These are phyloP conservation scores for Mormyrops attenuatus DNA, from an alignment of 2,797 vertebrate genomes.

Conservation along the genomic window DNA sequence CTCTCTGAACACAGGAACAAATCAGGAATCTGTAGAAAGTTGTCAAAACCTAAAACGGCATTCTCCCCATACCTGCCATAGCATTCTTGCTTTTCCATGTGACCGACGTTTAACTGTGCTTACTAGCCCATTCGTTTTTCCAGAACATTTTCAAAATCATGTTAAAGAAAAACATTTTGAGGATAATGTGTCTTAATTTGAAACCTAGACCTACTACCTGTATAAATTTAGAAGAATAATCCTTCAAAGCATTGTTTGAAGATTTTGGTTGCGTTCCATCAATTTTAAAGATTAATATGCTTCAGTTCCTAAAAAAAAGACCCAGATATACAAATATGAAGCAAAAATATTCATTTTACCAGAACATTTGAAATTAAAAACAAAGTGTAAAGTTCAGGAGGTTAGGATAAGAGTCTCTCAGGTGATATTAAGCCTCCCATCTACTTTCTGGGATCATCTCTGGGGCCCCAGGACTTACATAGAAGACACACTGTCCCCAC, in stretches of 20 bases:
- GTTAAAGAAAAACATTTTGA: neutral
- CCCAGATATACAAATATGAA: neutral
- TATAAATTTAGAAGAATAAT: neutral
- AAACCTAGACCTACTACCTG: neutral
- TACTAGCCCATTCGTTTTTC: neutral
- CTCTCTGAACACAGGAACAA: neutral
- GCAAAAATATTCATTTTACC: neutral
- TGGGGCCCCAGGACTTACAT: slow-evolving; percentile 32
- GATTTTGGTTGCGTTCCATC: neutral
- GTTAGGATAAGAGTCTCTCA: neutral
- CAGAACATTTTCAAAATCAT: neutral
- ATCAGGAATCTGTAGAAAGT: neutral
- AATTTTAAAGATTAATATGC: neutral
- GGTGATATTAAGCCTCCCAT: slow-evolving; percentile 11
- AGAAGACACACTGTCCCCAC: slow-evolving; percentile 31
- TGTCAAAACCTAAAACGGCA: neutral
- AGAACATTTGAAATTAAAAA: neutral
- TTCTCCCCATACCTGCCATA: neutral
- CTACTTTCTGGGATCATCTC: slow-evolving; percentile 28
- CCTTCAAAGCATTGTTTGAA: neutral
- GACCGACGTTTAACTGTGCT: neutral
- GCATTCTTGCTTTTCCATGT: neutral
- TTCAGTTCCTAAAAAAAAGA: neutral
- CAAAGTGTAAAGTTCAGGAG: neutral
- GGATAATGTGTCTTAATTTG: neutral